These are phyloP conservation scores for Alethe diademata DNA, from an alignment of 2,113 vertebrate genomes.

Conservation along the genomic window DNA sequence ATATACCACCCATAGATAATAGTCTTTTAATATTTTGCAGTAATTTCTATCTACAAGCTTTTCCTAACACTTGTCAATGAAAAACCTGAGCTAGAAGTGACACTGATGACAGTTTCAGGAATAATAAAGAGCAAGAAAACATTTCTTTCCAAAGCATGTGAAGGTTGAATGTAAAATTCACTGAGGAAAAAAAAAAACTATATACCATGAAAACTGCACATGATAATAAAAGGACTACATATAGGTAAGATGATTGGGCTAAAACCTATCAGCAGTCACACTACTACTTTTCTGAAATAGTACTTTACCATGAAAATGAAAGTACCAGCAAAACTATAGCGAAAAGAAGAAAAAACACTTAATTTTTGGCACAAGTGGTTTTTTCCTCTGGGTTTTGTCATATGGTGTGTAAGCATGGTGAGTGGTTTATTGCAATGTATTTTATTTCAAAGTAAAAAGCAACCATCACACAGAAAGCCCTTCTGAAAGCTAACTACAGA, in stretches of 20 bases:
- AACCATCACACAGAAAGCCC: neutral
- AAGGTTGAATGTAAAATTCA: neutral
- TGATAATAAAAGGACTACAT: neutral
- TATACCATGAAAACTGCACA: neutral
- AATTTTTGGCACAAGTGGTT: neutral
- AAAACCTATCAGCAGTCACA: neutral
- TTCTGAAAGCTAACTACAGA: neutral
- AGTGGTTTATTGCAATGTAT: neutral
- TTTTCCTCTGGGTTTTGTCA: neutral
- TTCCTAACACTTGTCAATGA: neutral
- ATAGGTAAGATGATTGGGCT: neutral
- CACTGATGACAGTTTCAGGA: neutral
- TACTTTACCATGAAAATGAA: neutral
- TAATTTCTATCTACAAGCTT: neutral
- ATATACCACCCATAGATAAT: neutral
- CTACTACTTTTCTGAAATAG: neutral
- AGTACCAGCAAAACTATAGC: neutral
- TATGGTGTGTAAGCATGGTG: neutral
- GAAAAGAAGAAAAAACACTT: neutral
- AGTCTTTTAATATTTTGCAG: neutral
- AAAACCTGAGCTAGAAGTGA: neutral
- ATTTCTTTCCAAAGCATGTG: neutral
- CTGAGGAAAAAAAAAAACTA: neutral
- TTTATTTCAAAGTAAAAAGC: slow-evolving; percentile 9
- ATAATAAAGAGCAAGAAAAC: neutral